Evolutionary conservation across 2,888 invertebrate genomes (phyloP).

Genomic region (Vanessa cardui): DNA sequence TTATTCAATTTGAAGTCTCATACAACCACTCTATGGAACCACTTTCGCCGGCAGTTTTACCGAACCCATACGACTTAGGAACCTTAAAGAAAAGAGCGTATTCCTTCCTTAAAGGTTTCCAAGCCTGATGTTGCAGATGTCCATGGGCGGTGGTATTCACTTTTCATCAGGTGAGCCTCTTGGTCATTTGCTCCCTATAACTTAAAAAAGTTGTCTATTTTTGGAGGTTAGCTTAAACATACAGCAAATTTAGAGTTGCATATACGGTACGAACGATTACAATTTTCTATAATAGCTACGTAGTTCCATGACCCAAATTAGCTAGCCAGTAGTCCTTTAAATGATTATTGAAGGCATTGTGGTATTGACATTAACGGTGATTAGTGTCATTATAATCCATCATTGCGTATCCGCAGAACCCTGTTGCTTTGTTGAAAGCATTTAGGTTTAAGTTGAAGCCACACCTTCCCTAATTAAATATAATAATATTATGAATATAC

Average conservation of each 20-base stretch:
- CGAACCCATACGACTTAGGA: too few relatives aligned
- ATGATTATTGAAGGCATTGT: slow-evolving; percentile 36
- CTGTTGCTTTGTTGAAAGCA: background rate
- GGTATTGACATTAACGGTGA: slow-evolving; percentile 38
- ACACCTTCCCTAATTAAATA: background rate
- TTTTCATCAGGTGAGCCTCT: too few relatives aligned
- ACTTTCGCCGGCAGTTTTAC: too few relatives aligned
- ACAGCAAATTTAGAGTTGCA: slow-evolving; percentile 15
- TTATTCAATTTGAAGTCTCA: background rate
- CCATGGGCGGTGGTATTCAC: too few relatives aligned
- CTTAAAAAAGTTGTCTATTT: background rate
- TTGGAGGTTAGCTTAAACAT: background rate
- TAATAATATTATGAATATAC: background rate
- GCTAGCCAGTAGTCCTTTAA: slow-evolving; percentile 39
- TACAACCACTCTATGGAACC: too few relatives aligned
- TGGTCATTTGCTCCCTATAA: too few relatives aligned
- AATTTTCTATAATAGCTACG: slow-evolving; percentile 32
- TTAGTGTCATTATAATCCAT: slow-evolving; percentile 38
- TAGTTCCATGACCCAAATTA: slow-evolving; percentile 42
- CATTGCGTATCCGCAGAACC: slow-evolving; percentile 9
- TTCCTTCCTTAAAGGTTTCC: too few relatives aligned
- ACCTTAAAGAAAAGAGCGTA: too few relatives aligned
- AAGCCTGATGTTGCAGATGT: too few relatives aligned
- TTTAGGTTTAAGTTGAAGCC: background rate
- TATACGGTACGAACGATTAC: slow-evolving; percentile 11